Evolutionary conservation across 2,113 vertebrate genomes (phyloP), one percentile per base, ranked within the genome.

Genomic region (Microtus ochrogaster): DNA sequence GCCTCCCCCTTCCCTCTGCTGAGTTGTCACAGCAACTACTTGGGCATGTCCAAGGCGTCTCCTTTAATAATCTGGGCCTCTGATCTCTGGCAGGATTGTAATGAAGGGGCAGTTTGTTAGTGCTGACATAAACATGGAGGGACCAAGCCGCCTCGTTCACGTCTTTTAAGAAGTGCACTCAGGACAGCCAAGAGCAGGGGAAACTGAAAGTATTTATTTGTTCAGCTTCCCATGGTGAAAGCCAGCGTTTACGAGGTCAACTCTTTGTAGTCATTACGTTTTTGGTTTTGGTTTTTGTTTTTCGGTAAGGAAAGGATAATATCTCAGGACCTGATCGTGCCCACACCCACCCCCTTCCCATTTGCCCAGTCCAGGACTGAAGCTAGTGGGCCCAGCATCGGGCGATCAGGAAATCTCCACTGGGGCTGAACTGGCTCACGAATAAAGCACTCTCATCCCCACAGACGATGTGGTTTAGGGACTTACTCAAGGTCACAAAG

Each of bases 101-200:
- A 98, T 98, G 98, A 99, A 98, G 98, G 98, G 98, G 97, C 98
- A 98, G 98, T 98, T 98, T 98, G 98, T 98, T 98, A 98, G 98
- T 94, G 96, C 98, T 98, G 98, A 99, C 98, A 98, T 97, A 97
- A 98, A 98, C 98, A 98, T 95, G 96, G 97, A 98, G 98, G 96
- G 98, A 97, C 97, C 97, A 94, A 94, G 98, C 97, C 63, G 91
- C 96, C 98, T 97, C 97, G 95, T 98, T 96, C 95, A 55, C 58
- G 96, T 98, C 96, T 95, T 97, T 98, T 97, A 98, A 98, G 98
- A 97, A 98, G 98, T 98, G 98, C 96, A 96, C 90, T 52, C 90
- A 86, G 92, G 96, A 95, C 91, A 10, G 95, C 94, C 92, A 83
- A 95, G 94, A 96, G 97, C 96, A 97, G 12, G 84, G 93, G 96